These are phyloP conservation scores for Drosophila subpulchrella DNA, from an alignment of 1,140 invertebrate species.

Conservation along the genomic window DNA sequence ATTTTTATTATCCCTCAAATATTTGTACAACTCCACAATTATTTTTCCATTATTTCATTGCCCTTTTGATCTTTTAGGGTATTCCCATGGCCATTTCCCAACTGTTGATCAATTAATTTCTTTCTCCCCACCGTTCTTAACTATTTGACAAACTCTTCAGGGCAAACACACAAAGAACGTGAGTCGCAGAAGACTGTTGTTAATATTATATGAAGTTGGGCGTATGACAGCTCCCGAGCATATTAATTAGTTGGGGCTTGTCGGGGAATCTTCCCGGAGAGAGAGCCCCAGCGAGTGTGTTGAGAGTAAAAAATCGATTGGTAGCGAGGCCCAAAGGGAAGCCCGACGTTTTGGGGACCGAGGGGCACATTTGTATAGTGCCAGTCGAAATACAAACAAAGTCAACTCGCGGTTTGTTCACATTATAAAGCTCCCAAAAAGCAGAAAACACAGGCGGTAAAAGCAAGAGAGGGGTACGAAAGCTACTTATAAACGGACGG, in stretches of 20 bases:
- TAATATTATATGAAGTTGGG: slow-evolving; percentile 49
- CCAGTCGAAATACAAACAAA: slow-evolving; percentile 53
- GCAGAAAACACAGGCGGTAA: slow-evolving; percentile 33
- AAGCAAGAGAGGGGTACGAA: slow-evolving; percentile 34
- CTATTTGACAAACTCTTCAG: slow-evolving; percentile 72
- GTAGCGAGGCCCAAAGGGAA: slow-evolving; percentile 35
- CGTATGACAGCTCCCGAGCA: slow-evolving; percentile 36
- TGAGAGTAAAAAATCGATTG: slow-evolving; percentile 66
- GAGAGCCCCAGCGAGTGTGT: slow-evolving; percentile 9
- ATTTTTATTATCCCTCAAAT: too few relatives aligned
- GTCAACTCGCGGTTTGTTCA: slow-evolving; percentile 40
- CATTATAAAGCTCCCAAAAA: slow-evolving; percentile 63
- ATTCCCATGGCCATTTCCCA: slow-evolving; percentile 21
- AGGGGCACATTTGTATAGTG: slow-evolving; percentile 20
- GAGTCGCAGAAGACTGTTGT: slow-evolving; percentile 42
- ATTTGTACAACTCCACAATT: background rate
- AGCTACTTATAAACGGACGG: slow-evolving; percentile 73
- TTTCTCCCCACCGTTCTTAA: slow-evolving; percentile 28
- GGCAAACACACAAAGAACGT: slow-evolving; percentile 35
- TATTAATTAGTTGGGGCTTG: slow-evolving; percentile 52
- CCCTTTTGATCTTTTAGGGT: slow-evolving; percentile 27
- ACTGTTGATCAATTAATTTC: slow-evolving; percentile 36
- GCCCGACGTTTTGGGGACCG: slow-evolving; percentile 5
- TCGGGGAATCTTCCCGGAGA: slow-evolving; percentile 28
- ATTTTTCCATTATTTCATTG: slow-evolving; percentile 4